phyloP scores from a whole-genome alignment of 1,140 invertebrate species.

The Hycleus cichorii region DNA sequence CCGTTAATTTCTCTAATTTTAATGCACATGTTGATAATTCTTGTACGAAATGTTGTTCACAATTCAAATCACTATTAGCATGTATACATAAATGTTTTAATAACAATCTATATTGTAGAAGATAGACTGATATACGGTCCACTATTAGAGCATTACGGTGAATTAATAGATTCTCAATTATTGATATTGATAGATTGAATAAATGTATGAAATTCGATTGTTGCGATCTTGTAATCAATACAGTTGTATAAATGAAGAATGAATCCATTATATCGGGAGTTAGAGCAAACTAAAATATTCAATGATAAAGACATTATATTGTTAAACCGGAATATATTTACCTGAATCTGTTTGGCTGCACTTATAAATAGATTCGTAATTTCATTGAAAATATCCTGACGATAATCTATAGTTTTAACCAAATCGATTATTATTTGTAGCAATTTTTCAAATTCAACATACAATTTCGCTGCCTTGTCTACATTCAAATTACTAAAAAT shows the following conservation, averaged over 20 bases:
- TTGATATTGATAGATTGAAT: slow-evolving; percentile 18
- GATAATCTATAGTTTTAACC: too few species aligned
- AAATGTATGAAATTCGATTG: background rate
- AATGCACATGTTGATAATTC: slow-evolving; percentile 30
- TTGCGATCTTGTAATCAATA: background rate
- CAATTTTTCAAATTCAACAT: too few species aligned
- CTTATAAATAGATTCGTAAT: too few species aligned
- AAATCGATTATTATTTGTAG: too few species aligned
- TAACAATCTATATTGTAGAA: slow-evolving; percentile 30
- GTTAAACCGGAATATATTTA: slow-evolving; percentile 12
- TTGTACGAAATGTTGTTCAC: slow-evolving; percentile 3
- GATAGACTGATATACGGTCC: slow-evolving; percentile 32
- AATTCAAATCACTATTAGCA: slow-evolving; percentile 19
- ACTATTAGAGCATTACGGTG: slow-evolving; percentile 30
- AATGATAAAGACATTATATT: too few species aligned
- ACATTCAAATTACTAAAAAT: background rate
- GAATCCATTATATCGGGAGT: slow-evolving; percentile 27
- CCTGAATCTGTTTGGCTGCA: background rate
- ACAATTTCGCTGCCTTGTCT: too few species aligned
- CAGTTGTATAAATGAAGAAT: slow-evolving; percentile 15
- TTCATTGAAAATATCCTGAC: too few species aligned
- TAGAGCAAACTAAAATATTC: slow-evolving; percentile 28
- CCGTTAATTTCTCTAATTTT: slow-evolving; percentile 34
- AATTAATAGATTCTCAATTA: slow-evolving; percentile 32
- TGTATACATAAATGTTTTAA: slow-evolving; percentile 26